Percentiles rank a stretch among this genome's conserved stretches.
These are phyloP conservation scores for Apogon hyalosoma DNA, from an alignment of 2,797 vertebrate species.

Conservation along the genomic window DNA sequence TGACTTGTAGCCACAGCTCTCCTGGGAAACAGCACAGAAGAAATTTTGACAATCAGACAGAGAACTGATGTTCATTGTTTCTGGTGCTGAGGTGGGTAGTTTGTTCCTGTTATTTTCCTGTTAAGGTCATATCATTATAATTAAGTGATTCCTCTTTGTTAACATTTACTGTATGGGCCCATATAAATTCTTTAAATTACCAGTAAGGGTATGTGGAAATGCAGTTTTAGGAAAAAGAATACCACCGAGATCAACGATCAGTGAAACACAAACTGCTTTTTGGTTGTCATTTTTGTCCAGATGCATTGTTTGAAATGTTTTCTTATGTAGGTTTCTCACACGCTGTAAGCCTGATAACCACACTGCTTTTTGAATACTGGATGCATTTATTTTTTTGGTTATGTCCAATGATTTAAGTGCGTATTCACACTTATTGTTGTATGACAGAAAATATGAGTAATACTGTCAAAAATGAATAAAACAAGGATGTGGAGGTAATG, in stretches of 20 bases:
- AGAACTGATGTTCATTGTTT: constrained; percentile 62
- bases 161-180: constrained; percentile 32
- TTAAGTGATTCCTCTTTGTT: constrained; percentile 33
- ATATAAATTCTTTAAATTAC: constrained; percentile 32
- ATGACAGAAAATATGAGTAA: constrained; percentile 56
- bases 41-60: constrained; percentile 80
- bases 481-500: constrained; percentile 33
- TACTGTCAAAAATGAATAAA: constrained; percentile 65
- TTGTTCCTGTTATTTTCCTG: constrained; percentile 55
- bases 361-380: constrained; percentile 50
- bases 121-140: constrained; percentile 70
- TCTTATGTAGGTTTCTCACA: constrained; percentile 24
- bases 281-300: constrained; percentile 25
- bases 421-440: constrained; percentile 68
- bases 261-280: constrained; percentile 26
- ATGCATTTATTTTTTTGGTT: constrained; percentile 40
- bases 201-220: constrained; percentile 27
- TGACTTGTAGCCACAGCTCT: constrained; percentile 62
- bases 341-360: constrained; percentile 49
- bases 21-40: constrained; percentile 78
- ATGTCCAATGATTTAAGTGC: constrained; percentile 52
- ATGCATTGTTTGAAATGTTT: constrained; percentile 34
- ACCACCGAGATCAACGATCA: background rate
- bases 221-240: constrained; percentile 12
- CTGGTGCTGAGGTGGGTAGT: constrained; percentile 54